A percentile compares a stretch with the other conserved stretches of the same genome.
Evolutionary conservation across 2,113 vertebrate genomes (phyloP).

Genomic region (Lepisosteus oculatus): DNA sequence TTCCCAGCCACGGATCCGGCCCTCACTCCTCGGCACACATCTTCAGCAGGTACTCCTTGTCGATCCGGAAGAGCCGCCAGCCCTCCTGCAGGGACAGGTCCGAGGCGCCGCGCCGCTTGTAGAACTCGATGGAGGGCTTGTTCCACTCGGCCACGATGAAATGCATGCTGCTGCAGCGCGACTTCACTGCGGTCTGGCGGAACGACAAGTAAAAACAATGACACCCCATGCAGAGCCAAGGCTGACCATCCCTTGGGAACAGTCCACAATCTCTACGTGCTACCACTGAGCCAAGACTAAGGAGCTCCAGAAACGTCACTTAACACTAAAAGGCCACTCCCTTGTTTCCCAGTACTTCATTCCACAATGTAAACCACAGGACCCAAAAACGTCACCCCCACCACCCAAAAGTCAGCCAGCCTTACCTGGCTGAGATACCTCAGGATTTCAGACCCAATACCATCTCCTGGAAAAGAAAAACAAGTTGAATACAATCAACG

Average conservation of each 20-base stretch:
- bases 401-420: not conserved
- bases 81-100: constrained; percentile 65
- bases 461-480: constrained; percentile 55
- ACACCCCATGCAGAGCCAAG: not conserved
- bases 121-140: constrained; percentile 60
- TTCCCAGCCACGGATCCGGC: no score
- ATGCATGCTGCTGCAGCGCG: constrained; percentile 70
- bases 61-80: constrained; percentile 69
- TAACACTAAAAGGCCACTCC: no score
- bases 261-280: no score
- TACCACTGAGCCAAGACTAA: no score
- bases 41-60: constrained; percentile 58
- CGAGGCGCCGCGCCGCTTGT: constrained; percentile 50
- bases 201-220: not conserved
- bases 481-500: not conserved
- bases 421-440: constrained; percentile 70
- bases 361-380: no score
- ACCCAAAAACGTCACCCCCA: not conserved
- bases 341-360: no score
- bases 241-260: no score
- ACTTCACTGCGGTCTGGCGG: constrained; percentile 65
- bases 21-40: constrained; percentile 50
- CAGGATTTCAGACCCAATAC: constrained; percentile 65
- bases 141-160: constrained; percentile 72
- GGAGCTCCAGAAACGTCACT: no score